Percentiles rank a stretch among this genome's conserved stretches.
Conservation (phyloP, 2,888 invertebrate species). For the Chorisops tibialis region DNA sequence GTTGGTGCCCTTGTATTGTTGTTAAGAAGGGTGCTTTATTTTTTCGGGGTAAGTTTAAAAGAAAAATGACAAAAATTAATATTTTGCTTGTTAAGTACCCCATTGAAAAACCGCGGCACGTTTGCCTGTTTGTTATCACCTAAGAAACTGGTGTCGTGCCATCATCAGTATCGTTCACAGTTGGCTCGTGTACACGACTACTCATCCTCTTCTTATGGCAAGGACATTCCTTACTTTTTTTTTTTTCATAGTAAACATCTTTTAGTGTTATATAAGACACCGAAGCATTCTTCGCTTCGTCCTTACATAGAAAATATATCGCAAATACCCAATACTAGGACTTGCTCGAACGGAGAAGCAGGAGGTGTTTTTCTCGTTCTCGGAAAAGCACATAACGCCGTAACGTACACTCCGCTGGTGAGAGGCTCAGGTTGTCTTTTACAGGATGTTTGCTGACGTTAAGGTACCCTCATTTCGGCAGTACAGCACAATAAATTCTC, state of each 20-base stretch:
- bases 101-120: constrained; percentile 33
- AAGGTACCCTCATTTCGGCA: constrained; percentile 3
- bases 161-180: constrained; percentile 26
- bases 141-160: constrained; percentile 22
- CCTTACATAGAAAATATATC: too few relatives aligned
- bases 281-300: background rate
- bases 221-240: too few relatives aligned
- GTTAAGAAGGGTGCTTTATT: background rate
- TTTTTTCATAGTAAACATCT: background rate
- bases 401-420: background rate
- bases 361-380: too few relatives aligned
- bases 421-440: constrained; percentile 1
- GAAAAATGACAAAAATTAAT: constrained; percentile 33
- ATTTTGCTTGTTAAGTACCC: constrained; percentile 31
- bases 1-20: background rate
- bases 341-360: too few relatives aligned
- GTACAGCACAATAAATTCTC: constrained; percentile 14
- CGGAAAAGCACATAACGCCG: background rate
- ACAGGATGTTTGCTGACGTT: constrained; percentile 10
- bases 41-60: background rate
- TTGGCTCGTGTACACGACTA: background rate
- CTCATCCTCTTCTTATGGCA: background rate
- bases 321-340: too few relatives aligned
- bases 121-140: constrained; percentile 32
- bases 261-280: background rate